phyloP scores from a whole-genome alignment of 2,797 vertebrate species.

The Anableps anableps region DNA sequence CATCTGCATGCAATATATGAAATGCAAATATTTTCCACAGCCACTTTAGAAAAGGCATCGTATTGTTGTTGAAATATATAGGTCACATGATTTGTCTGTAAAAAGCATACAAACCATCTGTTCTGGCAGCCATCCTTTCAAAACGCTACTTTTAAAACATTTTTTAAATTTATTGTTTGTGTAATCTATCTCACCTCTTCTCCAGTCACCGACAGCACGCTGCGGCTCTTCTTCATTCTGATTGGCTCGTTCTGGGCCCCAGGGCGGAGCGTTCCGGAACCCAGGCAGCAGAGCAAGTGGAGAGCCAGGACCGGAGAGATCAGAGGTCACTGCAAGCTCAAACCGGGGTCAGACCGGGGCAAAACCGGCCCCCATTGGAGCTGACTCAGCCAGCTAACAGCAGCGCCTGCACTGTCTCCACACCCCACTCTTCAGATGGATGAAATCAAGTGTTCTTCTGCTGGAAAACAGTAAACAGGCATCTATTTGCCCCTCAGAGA shows the following conservation, averaged over 20 bases:
- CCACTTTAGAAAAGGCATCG: too few relatives aligned
- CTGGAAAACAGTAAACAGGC: slow-evolving; percentile 27
- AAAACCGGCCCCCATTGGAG: slow-evolving; percentile 76
- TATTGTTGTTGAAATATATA: too few relatives aligned
- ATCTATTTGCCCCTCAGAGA: slow-evolving; percentile 37
- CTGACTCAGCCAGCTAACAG: slow-evolving; percentile 58
- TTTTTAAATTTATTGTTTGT: slow-evolving; percentile 17
- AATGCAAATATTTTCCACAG: too few relatives aligned
- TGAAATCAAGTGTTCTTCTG: slow-evolving; percentile 23
- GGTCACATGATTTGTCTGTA: slow-evolving; percentile 31
- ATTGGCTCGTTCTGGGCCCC: slow-evolving; percentile 83
- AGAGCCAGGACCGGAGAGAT: slow-evolving; percentile 84
- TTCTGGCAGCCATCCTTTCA: neutral
- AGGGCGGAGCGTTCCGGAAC: slow-evolving; percentile 82
- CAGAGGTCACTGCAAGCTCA: slow-evolving; percentile 78
- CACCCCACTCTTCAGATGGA: slow-evolving; percentile 33
- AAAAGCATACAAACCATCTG: slow-evolving; percentile 1
- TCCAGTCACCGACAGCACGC: slow-evolving; percentile 81
- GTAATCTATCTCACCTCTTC: slow-evolving; percentile 72
- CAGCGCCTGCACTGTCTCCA: slow-evolving; percentile 24
- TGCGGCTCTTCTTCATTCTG: slow-evolving; percentile 84
- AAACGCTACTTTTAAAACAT: neutral
- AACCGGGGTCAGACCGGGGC: slow-evolving; percentile 78
- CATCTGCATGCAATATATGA: too few relatives aligned
- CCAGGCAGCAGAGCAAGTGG: slow-evolving; percentile 83